Evolutionary conservation across 2,888 invertebrate species (phyloP), one percentile per base, ranked within the genome.

Genomic region (Euplagia quadripunctaria): DNA sequence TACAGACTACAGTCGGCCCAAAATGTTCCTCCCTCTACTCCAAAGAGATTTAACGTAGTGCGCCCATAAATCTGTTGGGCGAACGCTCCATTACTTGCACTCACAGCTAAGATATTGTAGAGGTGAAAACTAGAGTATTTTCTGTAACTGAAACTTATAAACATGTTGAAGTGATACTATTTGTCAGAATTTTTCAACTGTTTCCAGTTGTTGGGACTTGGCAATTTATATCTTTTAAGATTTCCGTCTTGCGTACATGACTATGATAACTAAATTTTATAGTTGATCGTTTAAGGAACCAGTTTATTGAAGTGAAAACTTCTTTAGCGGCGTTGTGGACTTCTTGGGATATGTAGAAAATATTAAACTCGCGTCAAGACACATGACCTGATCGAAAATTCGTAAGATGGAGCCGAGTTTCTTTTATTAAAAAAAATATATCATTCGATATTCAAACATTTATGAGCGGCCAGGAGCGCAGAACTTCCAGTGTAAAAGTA

Each of bases 21-120:
- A 85, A 81, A 83, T 81, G 83, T 85, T 79, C 76, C 68, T 73
- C 82, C 78, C 80, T 82, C 78, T 77, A 79, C 74, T 83, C 79
- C 71, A 77, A 79, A 80, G 79, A 82, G 82, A 79, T 82, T 79
- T 74, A 79, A 76, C 81, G 79, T 79, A 85, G 84, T 79, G 85
- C 76, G 76, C 72, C 81, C 84, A 90, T 91, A 91, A 90, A 91
- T 90, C 88, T 88, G 82, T 82, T 86, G 82, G 77, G 82, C 82
- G 82, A 85, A 85, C 86, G 88, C 85, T 87, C 90, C 89, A 90
- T 91, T 90, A 90, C 89, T 85, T 83, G 84, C 80, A 80, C 82
- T 79, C 80, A 63, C 73, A 63, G 74, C 80, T 81, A 79, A 82
- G 80, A 85, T 84, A 85, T 83, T 71, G 68, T 63, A 63, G 70